Evolutionary conservation across 2,113 vertebrate genomes (phyloP), one percentile per base, ranked within the genome.

Genomic region (Elanoides forficatus): DNA sequence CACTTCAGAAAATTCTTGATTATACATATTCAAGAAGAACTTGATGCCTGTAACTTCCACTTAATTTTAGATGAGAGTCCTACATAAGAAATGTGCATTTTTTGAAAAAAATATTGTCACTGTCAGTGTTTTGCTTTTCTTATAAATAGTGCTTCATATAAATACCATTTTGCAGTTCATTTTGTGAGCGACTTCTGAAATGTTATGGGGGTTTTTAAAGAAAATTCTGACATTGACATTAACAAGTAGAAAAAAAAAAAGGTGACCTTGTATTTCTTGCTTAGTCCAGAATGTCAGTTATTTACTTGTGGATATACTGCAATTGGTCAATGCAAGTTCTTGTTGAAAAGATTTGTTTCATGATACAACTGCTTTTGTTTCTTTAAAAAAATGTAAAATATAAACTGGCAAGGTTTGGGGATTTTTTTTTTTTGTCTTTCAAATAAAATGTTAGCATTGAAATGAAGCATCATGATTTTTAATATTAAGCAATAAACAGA

Each of bases 371-470:
- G 86, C 81, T 96, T 97, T 92, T 89, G 67, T 97, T 96, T 86
- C 86, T 92, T 85, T 84, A 74, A 74, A 88, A 89, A 93, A 88
- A 10, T 97, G 96, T 98, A 97, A 94, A 94, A 86, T 97, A 95
- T 84, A 48, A 91, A 95, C 81, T 75, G 82, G 60, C 81, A 83
- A 92, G 95, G 68, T 82, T 95, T 29, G 92, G 90, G 88, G 93
- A 78, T 92, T 92, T 88, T 97, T 97, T 89, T 89, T 90, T 94
- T 86, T 94, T 87, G 95, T 94, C 96, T 98, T 97, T 98, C 87
- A 97, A 98, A 98, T 98, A 98, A 98, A 98, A 97, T 90, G 81
- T 88, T 58, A 97, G 85, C 95, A 94, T 96, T 97, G 73, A 98
- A 97, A 96, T 95, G 92, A 82, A 93, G 59, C 82, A 88, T 56